Conservation (phyloP, 2,888 invertebrate genomes). For the Callimorpha dominula region DNA sequence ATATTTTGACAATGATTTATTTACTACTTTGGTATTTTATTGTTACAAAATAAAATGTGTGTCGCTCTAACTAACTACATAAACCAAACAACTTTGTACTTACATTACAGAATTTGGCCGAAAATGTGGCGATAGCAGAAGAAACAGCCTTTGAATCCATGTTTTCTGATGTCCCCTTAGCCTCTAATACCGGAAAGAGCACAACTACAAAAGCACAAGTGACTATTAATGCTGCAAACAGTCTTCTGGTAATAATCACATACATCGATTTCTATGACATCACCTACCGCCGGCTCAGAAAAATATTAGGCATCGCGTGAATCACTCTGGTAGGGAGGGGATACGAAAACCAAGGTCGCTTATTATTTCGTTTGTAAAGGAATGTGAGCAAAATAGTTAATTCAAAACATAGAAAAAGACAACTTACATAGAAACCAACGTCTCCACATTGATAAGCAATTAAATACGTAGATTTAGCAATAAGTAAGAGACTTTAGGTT, state of each 20-base stretch:
- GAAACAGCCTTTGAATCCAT: constrained; percentile 76
- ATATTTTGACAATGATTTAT: background rate
- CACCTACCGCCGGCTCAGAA: constrained; percentile 9
- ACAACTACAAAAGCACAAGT: constrained; percentile 60
- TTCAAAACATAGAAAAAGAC: background rate
- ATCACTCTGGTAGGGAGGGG: constrained; percentile 19
- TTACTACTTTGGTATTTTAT: background rate
- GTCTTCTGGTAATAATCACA: constrained; percentile 10
- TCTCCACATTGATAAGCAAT: constrained; percentile 16
- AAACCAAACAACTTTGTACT: constrained; percentile 50
- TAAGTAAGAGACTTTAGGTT: background rate
- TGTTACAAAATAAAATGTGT: background rate
- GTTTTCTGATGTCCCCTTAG: constrained; percentile 50
- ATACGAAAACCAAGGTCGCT: constrained; percentile 6
- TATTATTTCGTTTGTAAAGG: background rate
- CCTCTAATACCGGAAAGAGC: constrained; percentile 55
- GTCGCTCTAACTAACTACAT: background rate
- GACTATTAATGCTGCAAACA: constrained; percentile 14
- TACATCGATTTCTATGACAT: constrained; percentile 19
- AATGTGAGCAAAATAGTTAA: background rate
- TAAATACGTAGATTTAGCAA: background rate
- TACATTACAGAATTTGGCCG: constrained; percentile 84
- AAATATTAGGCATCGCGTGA: constrained; percentile 12
- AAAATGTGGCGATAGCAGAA: constrained; percentile 74
- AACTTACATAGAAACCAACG: constrained; percentile 22